A percentile compares a stretch with the other conserved stretches of the same genome.
Conservation (phyloP, 2,113 vertebrate species). For the Candoia aspera region DNA sequence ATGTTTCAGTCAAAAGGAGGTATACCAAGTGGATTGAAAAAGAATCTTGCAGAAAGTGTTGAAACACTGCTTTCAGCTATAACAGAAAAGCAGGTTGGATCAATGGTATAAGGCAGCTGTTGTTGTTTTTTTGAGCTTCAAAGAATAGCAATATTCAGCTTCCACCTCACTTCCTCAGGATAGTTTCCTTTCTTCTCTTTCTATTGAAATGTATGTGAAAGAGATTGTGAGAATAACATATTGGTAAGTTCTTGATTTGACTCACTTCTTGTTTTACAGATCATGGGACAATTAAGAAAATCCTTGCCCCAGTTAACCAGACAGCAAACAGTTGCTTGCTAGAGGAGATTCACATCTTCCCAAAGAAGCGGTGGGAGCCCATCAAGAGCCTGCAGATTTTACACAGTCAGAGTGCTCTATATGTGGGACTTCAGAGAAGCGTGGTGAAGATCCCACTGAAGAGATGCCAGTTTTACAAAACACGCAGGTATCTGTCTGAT, state of each 20-base stretch:
- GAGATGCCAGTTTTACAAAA: constrained; percentile 90
- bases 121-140: neutral
- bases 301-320: constrained; percentile 88
- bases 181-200: neutral
- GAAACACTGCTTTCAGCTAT: neutral
- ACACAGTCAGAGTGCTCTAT: constrained; percentile 92
- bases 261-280: constrained; percentile 73
- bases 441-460: constrained; percentile 93
- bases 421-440: constrained; percentile 89
- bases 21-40: neutral
- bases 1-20: neutral
- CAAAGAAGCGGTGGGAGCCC: constrained; percentile 79
- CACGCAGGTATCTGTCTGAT: constrained; percentile 80
- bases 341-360: constrained; percentile 92
- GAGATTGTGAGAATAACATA: neutral
- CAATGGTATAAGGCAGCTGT: neutral
- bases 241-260: neutral
- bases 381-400: constrained; percentile 91
- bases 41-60: neutral
- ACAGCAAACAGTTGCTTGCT: constrained; percentile 88
- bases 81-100: neutral
- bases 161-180: neutral
- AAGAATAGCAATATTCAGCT: no score
- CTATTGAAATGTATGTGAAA: neutral
- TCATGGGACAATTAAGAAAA: constrained; percentile 94